These are phyloP conservation scores for Pachymerium ferrugineum DNA, from an alignment of 2,888 invertebrate species.

Conservation along the genomic window DNA sequence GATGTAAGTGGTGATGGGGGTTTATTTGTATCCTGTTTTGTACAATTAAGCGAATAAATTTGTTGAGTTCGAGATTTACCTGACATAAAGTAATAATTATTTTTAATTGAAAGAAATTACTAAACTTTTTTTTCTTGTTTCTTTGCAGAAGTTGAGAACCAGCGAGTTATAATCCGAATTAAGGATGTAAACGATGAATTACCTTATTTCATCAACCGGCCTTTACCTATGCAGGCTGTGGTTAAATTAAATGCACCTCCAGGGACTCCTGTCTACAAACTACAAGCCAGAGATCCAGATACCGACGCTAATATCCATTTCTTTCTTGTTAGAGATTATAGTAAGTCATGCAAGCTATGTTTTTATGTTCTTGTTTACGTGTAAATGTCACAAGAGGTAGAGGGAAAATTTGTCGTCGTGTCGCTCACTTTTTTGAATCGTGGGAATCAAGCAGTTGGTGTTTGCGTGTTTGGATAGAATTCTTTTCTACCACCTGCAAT, in stretches of 20 bases:
- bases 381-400: not conserved
- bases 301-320: slow-evolving; percentile 94
- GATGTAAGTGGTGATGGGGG: slow-evolving; percentile 5
- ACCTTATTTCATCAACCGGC: slow-evolving; percentile 94
- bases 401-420: no score
- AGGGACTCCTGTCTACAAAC: slow-evolving; percentile 93
- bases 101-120: not conserved
- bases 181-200: slow-evolving; percentile 96
- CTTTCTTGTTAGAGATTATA: slow-evolving; percentile 88
- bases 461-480: not conserved
- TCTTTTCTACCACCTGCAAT: not conserved
- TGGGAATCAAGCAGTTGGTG: not conserved
- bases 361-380: not conserved
- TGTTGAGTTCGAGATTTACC: not conserved
- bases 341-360: slow-evolving; percentile 43
- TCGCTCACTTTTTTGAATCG: no score
- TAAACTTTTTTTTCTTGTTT: slow-evolving; percentile 16
- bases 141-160: slow-evolving; percentile 79
- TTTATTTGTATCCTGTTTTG: not conserved
- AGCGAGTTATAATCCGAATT: slow-evolving; percentile 88
- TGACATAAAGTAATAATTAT: not conserved
- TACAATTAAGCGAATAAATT: not conserved
- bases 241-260: slow-evolving; percentile 92
- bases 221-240: slow-evolving; percentile 94
- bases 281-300: slow-evolving; percentile 93